Conservation (phyloP, 2,113 vertebrate species). For the Labrus mixtus region DNA sequence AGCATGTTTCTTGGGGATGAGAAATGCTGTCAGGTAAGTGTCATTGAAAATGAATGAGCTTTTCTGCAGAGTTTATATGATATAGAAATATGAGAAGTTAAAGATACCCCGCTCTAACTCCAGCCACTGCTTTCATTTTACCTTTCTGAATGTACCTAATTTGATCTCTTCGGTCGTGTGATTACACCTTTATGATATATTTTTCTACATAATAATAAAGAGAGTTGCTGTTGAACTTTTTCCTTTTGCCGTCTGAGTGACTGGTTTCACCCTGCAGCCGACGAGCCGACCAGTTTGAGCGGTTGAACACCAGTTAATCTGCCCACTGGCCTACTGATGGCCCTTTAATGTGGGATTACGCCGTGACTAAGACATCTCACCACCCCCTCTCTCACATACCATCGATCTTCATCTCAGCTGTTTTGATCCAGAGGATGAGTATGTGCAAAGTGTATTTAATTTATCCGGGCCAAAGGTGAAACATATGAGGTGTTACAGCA, state of each 20-base stretch:
- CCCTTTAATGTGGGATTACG: slow-evolving; percentile 69
- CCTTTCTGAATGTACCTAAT: not conserved
- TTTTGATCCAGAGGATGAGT: not conserved
- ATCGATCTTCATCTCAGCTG: not conserved
- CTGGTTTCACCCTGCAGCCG: not conserved
- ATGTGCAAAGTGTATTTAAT: not conserved
- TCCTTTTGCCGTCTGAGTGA: not conserved
- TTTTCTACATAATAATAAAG: slow-evolving; percentile 50
- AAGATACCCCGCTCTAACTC: not conserved
- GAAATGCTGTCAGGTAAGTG: not conserved
- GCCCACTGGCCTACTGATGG: slow-evolving; percentile 19
- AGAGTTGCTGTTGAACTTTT: slow-evolving; percentile 7
- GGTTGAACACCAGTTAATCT: slow-evolving; percentile 55
- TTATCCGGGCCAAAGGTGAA: not conserved
- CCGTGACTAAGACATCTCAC: slow-evolving; percentile 20
- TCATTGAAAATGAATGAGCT: not conserved
- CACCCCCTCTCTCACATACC: not conserved
- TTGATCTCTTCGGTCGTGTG: not conserved
- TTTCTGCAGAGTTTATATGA: not conserved
- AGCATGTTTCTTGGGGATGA: not conserved
- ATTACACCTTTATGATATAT: slow-evolving; percentile 10
- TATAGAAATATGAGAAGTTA: not conserved
- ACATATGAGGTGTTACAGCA: not conserved
- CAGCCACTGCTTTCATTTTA: not conserved
- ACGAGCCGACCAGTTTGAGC: slow-evolving; percentile 8